Evolutionary conservation across 2,797 vertebrate species (phyloP), one percentile per base, ranked within the genome.

Genomic region (Crypturellus tataupa): DNA sequence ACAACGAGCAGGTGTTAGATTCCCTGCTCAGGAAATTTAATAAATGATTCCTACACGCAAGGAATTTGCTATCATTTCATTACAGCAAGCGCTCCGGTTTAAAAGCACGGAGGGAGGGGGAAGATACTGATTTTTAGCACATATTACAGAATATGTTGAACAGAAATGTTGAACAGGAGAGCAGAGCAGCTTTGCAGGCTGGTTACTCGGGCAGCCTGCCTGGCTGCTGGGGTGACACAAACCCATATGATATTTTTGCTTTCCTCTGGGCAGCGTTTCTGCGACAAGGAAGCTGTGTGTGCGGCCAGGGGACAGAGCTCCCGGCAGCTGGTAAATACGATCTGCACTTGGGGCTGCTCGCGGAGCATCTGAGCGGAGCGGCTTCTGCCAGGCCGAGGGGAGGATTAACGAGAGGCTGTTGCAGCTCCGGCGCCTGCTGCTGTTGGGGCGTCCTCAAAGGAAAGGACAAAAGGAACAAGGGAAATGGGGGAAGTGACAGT

Each of bases 181-280:
- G 44, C 63, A 72, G 64, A 62, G 12, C 42, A 24, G 79, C 67
- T 23, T 75, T 20, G 39, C 42, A 27, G 44, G 2, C 17, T 37
- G 37, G 33, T 42, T 73, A 27, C 16, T 56, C n/a, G 21, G 76
- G 71, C 75, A 31, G 49, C 21, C 25, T 18, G 58, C 49, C 44
- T 69, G 71, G 39, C 59, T 70, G 77, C 70, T 33, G 63, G 31
- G 29, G 27, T 40, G 59, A 65, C 20, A 53, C 27, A 60, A 72
- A 53, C 31, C 35, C 44, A 2, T 11, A 7, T 12, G 23, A 31
- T 49, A 49, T 29, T 80, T 80, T 73, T 76, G 37, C 7, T 73
- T 33, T 67, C 47, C 63, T 44, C 27, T 62, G 55, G 55, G 55
- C 42, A 89, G 63, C 7, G 18, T 82, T 92, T 85, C 59, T 93